Conservation (phyloP, 2,888 invertebrate species). For the Hirtodrosophila alboralis region DNA sequence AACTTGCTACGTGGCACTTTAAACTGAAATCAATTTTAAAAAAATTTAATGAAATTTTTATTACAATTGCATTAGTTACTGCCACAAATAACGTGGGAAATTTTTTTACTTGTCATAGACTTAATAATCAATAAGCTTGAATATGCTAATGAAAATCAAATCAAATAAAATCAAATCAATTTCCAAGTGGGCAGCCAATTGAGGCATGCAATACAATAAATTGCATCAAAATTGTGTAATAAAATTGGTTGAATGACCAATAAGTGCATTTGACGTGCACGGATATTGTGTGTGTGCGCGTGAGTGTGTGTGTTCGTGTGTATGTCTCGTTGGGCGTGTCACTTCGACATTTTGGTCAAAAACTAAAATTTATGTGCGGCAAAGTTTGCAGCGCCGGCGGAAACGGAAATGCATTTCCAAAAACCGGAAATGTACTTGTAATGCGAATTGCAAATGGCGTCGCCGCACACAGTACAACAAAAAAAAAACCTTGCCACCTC, state of each 20-base stretch:
- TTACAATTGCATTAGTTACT: conserved; percentile 10
- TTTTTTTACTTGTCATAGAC: too few relatives aligned
- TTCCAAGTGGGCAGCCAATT: conserved; percentile 55
- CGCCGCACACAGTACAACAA: conserved; percentile 6
- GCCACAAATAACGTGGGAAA: not conserved
- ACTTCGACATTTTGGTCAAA: conserved; percentile 54
- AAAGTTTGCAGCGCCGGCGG: conserved; percentile 48
- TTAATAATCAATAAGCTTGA: conserved; percentile 57
- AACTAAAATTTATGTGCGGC: conserved; percentile 62
- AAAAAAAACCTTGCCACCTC: conserved; percentile 20
- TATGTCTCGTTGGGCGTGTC: conserved; percentile 11
- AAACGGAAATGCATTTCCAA: conserved; percentile 77
- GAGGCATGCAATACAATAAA: conserved; percentile 61
- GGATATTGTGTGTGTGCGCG: conserved; percentile 20
- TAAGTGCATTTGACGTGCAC: conserved; percentile 65
- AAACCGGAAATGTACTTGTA: conserved; percentile 75
- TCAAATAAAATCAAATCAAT: conserved; percentile 62
- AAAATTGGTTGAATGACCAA: conserved; percentile 76
- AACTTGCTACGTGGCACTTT: not conserved
- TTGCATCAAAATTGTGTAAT: conserved; percentile 71
- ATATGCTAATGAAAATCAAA: conserved; percentile 74
- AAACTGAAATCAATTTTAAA: not conserved
- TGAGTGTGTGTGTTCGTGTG: conserved; percentile 1
- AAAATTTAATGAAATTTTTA: conserved; percentile 30
- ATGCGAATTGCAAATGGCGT: conserved; percentile 67